Base-by-base conservation (phyloP, 2,888 invertebrate species). In the Rotaria socialis region DNA sequence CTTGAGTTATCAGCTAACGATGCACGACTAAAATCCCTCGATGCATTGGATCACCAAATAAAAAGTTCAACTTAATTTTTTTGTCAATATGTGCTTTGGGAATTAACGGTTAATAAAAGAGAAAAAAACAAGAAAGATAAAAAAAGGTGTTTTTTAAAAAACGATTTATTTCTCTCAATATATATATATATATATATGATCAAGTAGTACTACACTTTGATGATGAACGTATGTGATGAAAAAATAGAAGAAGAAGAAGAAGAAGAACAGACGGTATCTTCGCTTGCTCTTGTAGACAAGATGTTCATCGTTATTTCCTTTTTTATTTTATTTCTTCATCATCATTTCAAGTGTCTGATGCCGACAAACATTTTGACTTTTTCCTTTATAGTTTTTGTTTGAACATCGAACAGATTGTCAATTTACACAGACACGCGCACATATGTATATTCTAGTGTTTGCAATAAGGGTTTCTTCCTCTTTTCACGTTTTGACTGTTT, bases 321-420 rank as follows among this genome's bases (percentile, higher is more conserved):
- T 16, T 52, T 52, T 52, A 16, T 19, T 8, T 3, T 67, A 19
- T 67, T 41, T 7, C 24, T 16, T 67, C 67, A n/a, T 67, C 67
- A 67, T 67, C 14, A 60, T 27, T 60, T 67, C 67, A 67, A 67
- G 67, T 67, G 67, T 1, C 67, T 67, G 35, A 67, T 67, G 67
- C 67, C 67, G 67, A 67, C 67, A 67, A 67, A 67, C 67, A 67
- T 67, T 67, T 67, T 67, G 67, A 67, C 67, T 67, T 67, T 67
- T 67, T 67, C 67, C 35, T 67, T 67, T 67, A 67, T 67, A 35
- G 19, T 0, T 35, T 8, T 67, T 67, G 67, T 67, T 67, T 67
- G 67, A 67, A 67, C 27, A 67, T 67, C 35, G 67, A 67, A 67
- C 67, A 67, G 67, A 67, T 67, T 67, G 67, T 35, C 35, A 67